Evolutionary conservation across 1,140 invertebrate species (phyloP).

Genomic region (Phthorimaea operculella): DNA sequence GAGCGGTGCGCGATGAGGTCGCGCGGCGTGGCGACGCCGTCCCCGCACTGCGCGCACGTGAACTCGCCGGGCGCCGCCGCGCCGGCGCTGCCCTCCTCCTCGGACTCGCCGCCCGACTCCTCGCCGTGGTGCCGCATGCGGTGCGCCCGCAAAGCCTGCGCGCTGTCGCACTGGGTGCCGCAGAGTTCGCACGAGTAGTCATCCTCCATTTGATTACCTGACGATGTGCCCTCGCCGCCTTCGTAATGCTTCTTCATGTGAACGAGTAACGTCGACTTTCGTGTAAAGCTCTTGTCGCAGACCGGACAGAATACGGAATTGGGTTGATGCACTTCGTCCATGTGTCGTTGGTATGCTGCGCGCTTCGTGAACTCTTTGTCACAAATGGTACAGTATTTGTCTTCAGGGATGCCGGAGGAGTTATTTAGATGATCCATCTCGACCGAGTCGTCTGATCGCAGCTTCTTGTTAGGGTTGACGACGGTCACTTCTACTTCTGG

Average conservation of each 20-base stretch:
- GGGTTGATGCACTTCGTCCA: constrained; percentile 64
- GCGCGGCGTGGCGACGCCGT: constrained; percentile 55
- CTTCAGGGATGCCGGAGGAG: constrained; percentile 36
- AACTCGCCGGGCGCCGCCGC: constrained; percentile 36
- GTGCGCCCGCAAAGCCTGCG: constrained; percentile 33
- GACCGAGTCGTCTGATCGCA: constrained; percentile 55
- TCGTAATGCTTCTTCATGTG: constrained; percentile 69
- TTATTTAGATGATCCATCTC: constrained; percentile 42
- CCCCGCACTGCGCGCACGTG: constrained; percentile 61
- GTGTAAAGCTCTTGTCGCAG: constrained; percentile 69
- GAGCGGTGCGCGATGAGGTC: constrained; percentile 60
- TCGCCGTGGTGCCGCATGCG: constrained; percentile 38
- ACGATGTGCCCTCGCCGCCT: constrained; percentile 39
- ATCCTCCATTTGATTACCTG: constrained; percentile 29
- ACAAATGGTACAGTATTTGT: constrained; percentile 70
- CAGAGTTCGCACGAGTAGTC: constrained; percentile 43
- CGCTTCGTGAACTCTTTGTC: constrained; percentile 70
- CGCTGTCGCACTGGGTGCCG: constrained; percentile 39
- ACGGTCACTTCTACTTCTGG: constrained; percentile 65
- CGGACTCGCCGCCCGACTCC: constrained; percentile 40
- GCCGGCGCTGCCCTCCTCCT: constrained; percentile 33
- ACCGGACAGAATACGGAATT: constrained; percentile 62
- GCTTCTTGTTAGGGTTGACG: constrained; percentile 61
- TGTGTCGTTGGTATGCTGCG: constrained; percentile 67
- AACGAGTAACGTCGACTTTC: constrained; percentile 62